Conservation (phyloP, 2,797 vertebrate species). For the Artibeus lituratus region DNA sequence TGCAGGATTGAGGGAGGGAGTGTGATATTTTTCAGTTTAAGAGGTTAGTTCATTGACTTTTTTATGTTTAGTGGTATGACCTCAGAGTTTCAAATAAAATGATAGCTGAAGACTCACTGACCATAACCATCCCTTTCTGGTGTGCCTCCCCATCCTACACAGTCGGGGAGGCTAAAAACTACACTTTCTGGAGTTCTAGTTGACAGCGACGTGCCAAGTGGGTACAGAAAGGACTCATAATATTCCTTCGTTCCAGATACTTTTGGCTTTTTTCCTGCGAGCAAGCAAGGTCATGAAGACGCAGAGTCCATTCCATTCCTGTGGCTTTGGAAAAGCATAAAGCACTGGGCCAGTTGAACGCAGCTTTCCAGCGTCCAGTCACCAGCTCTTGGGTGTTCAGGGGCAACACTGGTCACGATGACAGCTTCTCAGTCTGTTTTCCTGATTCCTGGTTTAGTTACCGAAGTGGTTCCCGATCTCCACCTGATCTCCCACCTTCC, state of each 20-base stretch:
- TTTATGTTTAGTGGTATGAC: neutral
- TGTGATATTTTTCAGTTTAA: neutral
- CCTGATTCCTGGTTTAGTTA: neutral
- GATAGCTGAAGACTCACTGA: neutral
- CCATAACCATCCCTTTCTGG: neutral
- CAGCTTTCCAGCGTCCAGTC: neutral
- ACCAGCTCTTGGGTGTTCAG: neutral
- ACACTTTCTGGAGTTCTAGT: neutral
- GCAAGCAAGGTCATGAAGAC: neutral
- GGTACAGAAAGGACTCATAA: neutral
- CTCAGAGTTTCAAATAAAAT: neutral
- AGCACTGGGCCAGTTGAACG: neutral
- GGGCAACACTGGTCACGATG: neutral
- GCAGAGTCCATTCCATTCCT: neutral
- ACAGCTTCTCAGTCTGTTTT: neutral
- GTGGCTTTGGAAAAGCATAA: neutral
- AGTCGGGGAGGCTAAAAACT: neutral
- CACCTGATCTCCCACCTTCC: neutral
- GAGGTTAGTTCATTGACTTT: neutral
- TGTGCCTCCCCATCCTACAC: neutral
- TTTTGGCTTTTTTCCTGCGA: neutral
- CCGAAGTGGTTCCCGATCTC: neutral
- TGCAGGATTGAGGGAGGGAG: neutral
- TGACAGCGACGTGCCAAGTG: neutral
- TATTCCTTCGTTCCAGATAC: neutral